Base-by-base conservation (phyloP, 53 echinoderm and acorn worm genomes). In the Arbacia lixula region DNA sequence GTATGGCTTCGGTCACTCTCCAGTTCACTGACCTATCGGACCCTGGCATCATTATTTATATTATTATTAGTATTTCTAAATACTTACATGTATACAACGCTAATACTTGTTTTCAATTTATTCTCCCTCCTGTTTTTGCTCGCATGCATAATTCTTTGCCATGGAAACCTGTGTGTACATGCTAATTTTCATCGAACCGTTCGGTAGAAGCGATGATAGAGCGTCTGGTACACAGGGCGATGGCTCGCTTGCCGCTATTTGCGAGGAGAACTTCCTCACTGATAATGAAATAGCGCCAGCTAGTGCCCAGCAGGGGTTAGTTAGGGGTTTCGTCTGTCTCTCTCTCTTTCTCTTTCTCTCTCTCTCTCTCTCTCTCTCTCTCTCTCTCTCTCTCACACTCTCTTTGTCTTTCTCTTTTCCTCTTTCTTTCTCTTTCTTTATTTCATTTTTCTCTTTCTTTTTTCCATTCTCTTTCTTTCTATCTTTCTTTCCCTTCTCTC, bases 261-360 rank as follows among this genome's bases (percentile, higher is more conserved):
- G 30, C 14, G 74, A 53, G 11, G 54, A 53, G 34, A 53, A 34
- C 53, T 50, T 20, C 34, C 19, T 74, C 3, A 74, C 74, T 2
- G 31, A 50, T 17, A 53, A 74, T 27, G 74, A 53, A 30, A 53
- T 74, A 32, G 30, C 53, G 1, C 14, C 53, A 17, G 20, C 16
- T 74, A 26, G 12, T 16, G 43, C 74, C 29, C 25, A 69, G 26
- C 42, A 41, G 2, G 69, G 69, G 69, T 69, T 25, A 27, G 69
- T 69, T 69, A 26, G 1, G 11, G 10, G 42, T 31, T 33, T 5
- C 3, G 3, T 66, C 24, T 66, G 21, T 66, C 17, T 50, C 17
- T 50, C 12, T 50, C 17, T 50, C 4, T 4, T 66, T 8, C 22
- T 38, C n/a, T 29, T 5, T 28, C 29, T 43, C 43, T 16, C 10